Base-by-base conservation (phyloP, 2,888 invertebrate genomes). In the Petrolisthes cinctipes region DNA sequence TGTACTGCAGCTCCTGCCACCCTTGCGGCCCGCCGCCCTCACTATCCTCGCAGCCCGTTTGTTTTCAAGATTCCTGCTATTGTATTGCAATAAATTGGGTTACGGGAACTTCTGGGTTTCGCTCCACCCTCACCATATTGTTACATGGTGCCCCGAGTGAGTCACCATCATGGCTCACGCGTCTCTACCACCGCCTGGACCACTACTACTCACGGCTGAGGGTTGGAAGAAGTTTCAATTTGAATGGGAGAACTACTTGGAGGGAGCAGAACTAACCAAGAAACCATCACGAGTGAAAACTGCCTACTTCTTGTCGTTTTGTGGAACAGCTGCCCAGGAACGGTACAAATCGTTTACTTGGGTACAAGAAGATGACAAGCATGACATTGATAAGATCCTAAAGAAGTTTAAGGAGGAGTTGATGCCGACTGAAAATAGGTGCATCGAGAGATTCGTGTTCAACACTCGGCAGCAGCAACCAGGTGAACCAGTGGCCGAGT, bases 381-480 rank as follows among this genome's bases (percentile, higher is more conserved):
- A 75, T 78, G 78, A 78, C 54, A 54, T 53, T 54, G 78, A 54
- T 17, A 78, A 54, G n/a, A 51, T 78, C 17, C 4, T 78, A 17
- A 51, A 78, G n/a, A 76, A 11, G 3, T 78, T 78, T 78, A 17
- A 78, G 54, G 17, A 78, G 54, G 54, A 78, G 54, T 78, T 9
- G 14, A 78, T 78, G 78, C 78, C 78, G n/a, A 53, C 53, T 78
- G 11, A 78, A 78, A 78, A 78, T 54, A 78, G 75, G 75, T 75
- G 37, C 37, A 23, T 75, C n/a, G 53, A 78, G 4, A 53, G 53
- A 78, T 78, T 78, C n/a, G 54, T 53, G 54, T 51, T 78, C 54
- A 78, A 78, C 14, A 53, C 54, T 78, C 54, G 54, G 17, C 11
- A 11, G n/a, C 78, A 51, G n/a, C 9, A 78, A 76, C 76, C 76